Percentiles rank a stretch among this genome's conserved stretches.
Conservation (phyloP, 2,888 invertebrate genomes). For the Gortyna flavago region DNA sequence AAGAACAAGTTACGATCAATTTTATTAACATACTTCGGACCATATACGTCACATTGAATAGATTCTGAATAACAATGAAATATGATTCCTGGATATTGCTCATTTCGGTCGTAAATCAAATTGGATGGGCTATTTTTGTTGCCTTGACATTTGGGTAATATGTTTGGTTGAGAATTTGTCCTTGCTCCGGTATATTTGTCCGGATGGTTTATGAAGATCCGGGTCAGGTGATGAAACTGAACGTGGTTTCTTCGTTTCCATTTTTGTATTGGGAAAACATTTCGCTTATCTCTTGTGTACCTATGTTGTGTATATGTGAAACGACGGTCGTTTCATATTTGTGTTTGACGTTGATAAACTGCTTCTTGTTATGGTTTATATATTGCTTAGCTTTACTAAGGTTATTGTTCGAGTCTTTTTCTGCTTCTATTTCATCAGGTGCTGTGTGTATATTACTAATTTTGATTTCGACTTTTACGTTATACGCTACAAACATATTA, state of each 20-base stretch:
- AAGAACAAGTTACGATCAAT: conserved; percentile 36
- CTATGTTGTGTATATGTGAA: background rate
- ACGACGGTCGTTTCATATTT: background rate
- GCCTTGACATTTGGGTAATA: conserved; percentile 64
- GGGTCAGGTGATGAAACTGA: conserved; percentile 63
- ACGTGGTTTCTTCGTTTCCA: conserved; percentile 40
- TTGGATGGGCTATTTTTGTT: conserved; percentile 31
- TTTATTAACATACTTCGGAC: conserved; percentile 34
- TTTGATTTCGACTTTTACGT: background rate
- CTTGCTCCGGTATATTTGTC: conserved; percentile 75
- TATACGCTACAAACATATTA: background rate
- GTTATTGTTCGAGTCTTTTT: background rate
- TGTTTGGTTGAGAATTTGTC: conserved; percentile 59
- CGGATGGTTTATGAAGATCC: conserved; percentile 69
- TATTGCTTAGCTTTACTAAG: background rate
- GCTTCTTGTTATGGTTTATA: background rate
- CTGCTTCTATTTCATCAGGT: background rate
- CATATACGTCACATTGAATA: conserved; percentile 41
- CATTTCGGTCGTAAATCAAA: conserved; percentile 53
- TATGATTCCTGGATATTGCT: conserved; percentile 51
- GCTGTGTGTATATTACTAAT: background rate
- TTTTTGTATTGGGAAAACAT: conserved; percentile 25
- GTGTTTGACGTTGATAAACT: background rate
- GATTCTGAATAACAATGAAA: conserved; percentile 42
- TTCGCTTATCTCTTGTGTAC: conserved; percentile 22